phyloP scores from a whole-genome alignment of 2,113 vertebrate genomes.

The Peromyscus californicus region DNA sequence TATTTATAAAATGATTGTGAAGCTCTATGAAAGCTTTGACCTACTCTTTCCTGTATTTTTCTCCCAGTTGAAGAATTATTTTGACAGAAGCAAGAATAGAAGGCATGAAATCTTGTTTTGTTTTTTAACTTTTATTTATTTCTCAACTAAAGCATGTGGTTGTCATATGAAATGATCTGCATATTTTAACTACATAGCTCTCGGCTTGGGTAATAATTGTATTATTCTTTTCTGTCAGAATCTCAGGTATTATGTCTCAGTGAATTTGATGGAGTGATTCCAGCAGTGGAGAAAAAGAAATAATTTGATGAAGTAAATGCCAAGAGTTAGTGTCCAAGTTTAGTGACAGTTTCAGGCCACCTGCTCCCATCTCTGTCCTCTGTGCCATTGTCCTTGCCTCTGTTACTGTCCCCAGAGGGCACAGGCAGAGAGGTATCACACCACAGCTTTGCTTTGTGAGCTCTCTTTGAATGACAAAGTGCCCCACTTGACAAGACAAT shows the following conservation, averaged over 20 bases:
- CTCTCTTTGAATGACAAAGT: background rate
- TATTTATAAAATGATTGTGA: background rate
- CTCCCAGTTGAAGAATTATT: conserved; percentile 21
- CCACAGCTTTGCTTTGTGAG: background rate
- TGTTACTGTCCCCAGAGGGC: background rate
- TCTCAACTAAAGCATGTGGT: background rate
- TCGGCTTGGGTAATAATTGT: background rate
- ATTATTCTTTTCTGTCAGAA: conserved; percentile 50
- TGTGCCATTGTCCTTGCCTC: background rate
- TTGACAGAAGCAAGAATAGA: background rate
- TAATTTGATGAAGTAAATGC: background rate
- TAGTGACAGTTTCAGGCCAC: background rate
- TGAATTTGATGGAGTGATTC: background rate
- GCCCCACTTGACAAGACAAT: background rate
- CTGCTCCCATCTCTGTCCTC: background rate
- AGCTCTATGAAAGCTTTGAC: background rate
- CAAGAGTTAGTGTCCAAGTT: background rate
- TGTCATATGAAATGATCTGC: background rate
- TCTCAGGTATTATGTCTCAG: background rate
- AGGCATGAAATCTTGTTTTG: conserved; percentile 23
- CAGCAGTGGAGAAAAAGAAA: background rate
- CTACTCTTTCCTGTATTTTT: background rate
- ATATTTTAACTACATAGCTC: background rate
- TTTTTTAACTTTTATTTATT: background rate
- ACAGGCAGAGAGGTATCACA: background rate